Base-by-base conservation (phyloP, 1,140 invertebrate species). In the Phenacoccus solenopsis region DNA sequence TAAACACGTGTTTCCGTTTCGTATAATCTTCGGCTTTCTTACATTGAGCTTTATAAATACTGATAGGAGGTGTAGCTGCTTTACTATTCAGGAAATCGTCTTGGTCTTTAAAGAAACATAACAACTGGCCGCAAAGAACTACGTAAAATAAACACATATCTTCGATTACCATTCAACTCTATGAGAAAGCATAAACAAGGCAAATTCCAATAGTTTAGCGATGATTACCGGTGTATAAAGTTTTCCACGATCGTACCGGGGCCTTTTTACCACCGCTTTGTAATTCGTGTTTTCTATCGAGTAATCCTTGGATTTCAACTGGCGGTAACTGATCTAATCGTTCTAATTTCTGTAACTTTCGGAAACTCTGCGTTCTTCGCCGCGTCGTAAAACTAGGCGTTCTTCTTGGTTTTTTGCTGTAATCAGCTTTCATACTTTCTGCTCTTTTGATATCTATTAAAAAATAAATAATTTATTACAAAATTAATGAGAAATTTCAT, bases 21-120 rank as follows among this genome's bases (percentile, higher is more conserved):
- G 90, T 94, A 78, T 98, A 98, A 79, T 98, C 93, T 59, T 88
- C 86, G 0, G 95, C 94, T 38, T 89, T 86, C 72, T 87, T 85
- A 80, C 92, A 95, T 57, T 83, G 83, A 1, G 91, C 90, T 73
- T 94, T 90, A 72, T 93, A 87, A 68, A 98, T 90, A 67, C 89
- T 92, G 4, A 98, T 86, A 0, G 96, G 95, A 0, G 95, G 89
- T 1, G 89, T 88, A 0, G 91, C 88, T 0, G 92, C 91, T 81
- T 96, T 96, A 74, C 89, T 87, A 70, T 87, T 85, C 57, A 85
- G 81, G 80, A 97, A 98, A 82, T 96, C 94, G 72, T 90, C 87
- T 75, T 91, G 88, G 77, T 97, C 96, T 77, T 96, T 94, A 82
- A 98, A 99, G 88, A 99, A 98, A 81, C 95, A 98, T 24, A 99